phyloP scores from a whole-genome alignment of 2,888 invertebrate species.

The Acanthosepion lycidas region DNA sequence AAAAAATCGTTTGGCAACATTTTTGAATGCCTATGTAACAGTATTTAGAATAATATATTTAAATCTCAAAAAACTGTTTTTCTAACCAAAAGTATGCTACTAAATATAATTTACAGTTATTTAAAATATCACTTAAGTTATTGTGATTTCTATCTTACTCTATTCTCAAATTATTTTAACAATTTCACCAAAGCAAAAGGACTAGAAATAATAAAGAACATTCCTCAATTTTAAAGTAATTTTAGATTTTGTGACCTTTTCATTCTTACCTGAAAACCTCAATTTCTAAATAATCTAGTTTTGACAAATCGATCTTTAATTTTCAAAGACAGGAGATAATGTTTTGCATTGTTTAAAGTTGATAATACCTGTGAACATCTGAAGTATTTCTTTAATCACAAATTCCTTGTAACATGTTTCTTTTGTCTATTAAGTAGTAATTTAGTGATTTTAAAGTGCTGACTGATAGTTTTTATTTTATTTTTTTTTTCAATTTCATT shows the following conservation, averaged over 20 bases:
- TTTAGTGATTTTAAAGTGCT: neutral
- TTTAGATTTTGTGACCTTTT: neutral
- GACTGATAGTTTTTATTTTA: neutral
- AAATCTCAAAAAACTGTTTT: too few species aligned
- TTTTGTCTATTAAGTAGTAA: neutral
- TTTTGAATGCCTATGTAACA: too few species aligned
- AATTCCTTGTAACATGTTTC: neutral
- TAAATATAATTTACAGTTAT: too few species aligned
- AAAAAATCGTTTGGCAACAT: too few species aligned
- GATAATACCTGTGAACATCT: neutral
- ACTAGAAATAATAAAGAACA: too few species aligned
- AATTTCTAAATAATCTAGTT: neutral
- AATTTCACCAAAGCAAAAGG: too few species aligned
- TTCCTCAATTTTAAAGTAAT: neutral
- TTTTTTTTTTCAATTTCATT: neutral
- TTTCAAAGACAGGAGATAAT: neutral
- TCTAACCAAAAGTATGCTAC: too few species aligned
- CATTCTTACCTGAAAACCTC: neutral
- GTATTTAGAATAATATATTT: too few species aligned
- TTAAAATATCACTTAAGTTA: too few species aligned
- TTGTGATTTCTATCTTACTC: too few species aligned
- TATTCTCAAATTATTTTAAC: too few species aligned
- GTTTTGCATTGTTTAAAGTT: neutral
- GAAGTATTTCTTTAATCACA: neutral
- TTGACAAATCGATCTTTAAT: neutral